Conservation (phyloP, 2,113 vertebrate genomes). For the Cephalopholis sonnerati region DNA sequence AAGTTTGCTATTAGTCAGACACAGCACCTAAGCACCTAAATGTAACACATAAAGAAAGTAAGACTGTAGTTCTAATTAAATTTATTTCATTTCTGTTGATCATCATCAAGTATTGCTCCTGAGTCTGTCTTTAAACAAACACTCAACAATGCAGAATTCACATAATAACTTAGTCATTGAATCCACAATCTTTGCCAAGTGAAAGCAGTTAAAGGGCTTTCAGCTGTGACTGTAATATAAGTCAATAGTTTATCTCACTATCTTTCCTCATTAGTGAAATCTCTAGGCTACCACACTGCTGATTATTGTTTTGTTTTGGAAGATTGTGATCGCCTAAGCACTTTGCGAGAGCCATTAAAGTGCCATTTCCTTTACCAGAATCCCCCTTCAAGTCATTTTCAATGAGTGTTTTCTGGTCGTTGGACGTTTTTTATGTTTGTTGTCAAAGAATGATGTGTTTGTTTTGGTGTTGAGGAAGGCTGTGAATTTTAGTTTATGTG, state of each 20-base stretch:
- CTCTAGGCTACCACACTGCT: slow-evolving; percentile 59
- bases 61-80: background rate
- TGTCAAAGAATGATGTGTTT: slow-evolving; percentile 39
- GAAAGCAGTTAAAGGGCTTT: slow-evolving; percentile 71
- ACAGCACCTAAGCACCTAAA: background rate
- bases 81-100: background rate
- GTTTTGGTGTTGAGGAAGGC: slow-evolving; percentile 34
- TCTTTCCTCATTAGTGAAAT: slow-evolving; percentile 75
- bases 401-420: slow-evolving; percentile 25
- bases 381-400: slow-evolving; percentile 44
- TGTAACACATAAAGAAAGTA: background rate
- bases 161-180: slow-evolving; percentile 51
- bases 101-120: slow-evolving; percentile 4
- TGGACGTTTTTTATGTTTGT: slow-evolving; percentile 46
- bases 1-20: slow-evolving; percentile 2
- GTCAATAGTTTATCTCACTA: slow-evolving; percentile 65
- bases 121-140: slow-evolving; percentile 1
- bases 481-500: slow-evolving; percentile 21
- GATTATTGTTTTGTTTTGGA: slow-evolving; percentile 74
- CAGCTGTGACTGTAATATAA: slow-evolving; percentile 66
- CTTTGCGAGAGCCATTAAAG: slow-evolving; percentile 74
- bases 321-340: slow-evolving; percentile 64
- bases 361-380: slow-evolving; percentile 67
- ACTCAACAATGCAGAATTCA: background rate
- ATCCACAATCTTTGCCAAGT: slow-evolving; percentile 42